These are phyloP conservation scores for Sparus aurata DNA, from an alignment of 2,797 vertebrate species.

Conservation along the genomic window DNA sequence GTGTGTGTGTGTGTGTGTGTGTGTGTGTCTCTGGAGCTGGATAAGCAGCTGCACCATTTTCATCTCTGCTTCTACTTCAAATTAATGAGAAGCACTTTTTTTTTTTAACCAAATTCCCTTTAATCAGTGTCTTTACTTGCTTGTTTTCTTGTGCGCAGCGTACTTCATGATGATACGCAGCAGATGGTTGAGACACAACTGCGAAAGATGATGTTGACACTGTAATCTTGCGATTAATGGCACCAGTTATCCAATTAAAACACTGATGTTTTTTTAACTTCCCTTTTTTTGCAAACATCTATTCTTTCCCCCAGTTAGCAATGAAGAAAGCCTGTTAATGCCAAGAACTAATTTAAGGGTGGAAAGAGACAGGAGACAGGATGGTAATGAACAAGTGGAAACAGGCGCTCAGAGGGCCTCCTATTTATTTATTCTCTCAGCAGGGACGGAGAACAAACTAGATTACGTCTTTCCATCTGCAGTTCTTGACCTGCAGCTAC, in stretches of 20 bases:
- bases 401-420: neutral
- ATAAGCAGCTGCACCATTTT: slow-evolving; percentile 51
- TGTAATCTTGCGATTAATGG: slow-evolving; percentile 58
- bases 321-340: neutral
- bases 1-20: neutral
- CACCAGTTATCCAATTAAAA: slow-evolving; percentile 55
- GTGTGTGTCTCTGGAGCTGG: slow-evolving; percentile 20
- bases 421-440: slow-evolving; percentile 16
- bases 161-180: slow-evolving; percentile 8
- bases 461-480: slow-evolving; percentile 4
- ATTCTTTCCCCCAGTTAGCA: slow-evolving; percentile 16
- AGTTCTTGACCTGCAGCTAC: slow-evolving; percentile 28
- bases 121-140: slow-evolving; percentile 57
- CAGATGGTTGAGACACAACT: slow-evolving; percentile 50
- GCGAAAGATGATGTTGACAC: slow-evolving; percentile 54
- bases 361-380: slow-evolving; percentile 6
- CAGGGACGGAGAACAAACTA: slow-evolving; percentile 20
- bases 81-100: slow-evolving; percentile 47
- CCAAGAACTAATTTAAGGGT: slow-evolving; percentile 8
- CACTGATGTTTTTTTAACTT: slow-evolving; percentile 29
- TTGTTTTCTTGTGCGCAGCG: slow-evolving; percentile 36
- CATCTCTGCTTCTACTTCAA: slow-evolving; percentile 41
- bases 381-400: slow-evolving; percentile 30
- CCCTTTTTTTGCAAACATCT: slow-evolving; percentile 8
- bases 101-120: slow-evolving; percentile 39